Evolutionary conservation across 2,888 invertebrate genomes (phyloP), one percentile per base, ranked within the genome.

Genomic region (Azorinus chamasolen): DNA sequence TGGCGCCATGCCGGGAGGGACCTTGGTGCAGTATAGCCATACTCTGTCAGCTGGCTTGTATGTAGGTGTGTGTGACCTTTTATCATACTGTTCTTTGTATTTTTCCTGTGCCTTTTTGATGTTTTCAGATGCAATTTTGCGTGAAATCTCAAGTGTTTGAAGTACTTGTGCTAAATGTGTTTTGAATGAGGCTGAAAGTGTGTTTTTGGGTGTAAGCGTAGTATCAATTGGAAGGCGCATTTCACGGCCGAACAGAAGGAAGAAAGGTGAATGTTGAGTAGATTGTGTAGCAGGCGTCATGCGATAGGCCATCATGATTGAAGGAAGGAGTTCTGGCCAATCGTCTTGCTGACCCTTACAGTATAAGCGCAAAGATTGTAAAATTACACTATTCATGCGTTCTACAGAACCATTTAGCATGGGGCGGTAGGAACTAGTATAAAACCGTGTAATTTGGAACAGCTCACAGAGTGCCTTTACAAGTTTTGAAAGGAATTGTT

Each of bases 221-320:
- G 63, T 69, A 32, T 76, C 75, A 46, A 75, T 53, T 12, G 73
- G 72, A 5, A 74, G 45, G 1, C 58, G 6, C 76, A 77, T 77
- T 50, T 77, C 74, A 12, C 74, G 41, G 18, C 81, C 81, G 77
- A 53, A 73, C 0, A 77, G 32, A 1, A 70, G 24, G 25, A 58
- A 63, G 55, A 68, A 79, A 16, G 76, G 73, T 3, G 57, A 63
- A 18, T 41, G 59, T 1, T 68, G 12, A 18, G 78, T 72, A n/a
- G 78, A 81, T 20, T 81, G 63, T 12, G 71, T 79, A 0, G 72
- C 77, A 45, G 79, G 83, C 8, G 79, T 72, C 10, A 41, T 37
- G 10, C 78, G 51, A 25, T 78, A 80, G 1, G 77, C 72, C 83
- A 83, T 81, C 66, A 84, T 59, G 2, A 84, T 69, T 3, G 37